phyloP scores from a whole-genome alignment of 2,113 vertebrate species.

The Chlorodrepanis virens region DNA sequence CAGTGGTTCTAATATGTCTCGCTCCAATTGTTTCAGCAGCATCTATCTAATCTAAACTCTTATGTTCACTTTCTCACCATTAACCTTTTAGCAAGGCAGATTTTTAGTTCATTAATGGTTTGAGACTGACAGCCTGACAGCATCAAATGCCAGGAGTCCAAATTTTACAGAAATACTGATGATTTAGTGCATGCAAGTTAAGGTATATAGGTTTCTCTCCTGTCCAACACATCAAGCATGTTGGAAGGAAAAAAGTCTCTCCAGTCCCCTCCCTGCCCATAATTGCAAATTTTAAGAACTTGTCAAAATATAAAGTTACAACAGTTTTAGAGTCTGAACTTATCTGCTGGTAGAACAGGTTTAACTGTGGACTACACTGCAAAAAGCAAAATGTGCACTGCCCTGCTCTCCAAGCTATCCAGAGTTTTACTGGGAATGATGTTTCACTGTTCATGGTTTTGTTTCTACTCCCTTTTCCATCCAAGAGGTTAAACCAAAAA shows the following conservation, averaged over 20 bases:
- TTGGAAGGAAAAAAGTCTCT: not conserved
- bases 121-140: not conserved
- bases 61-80: slow-evolving; percentile 5
- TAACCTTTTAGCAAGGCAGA: slow-evolving; percentile 6
- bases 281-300: not conserved
- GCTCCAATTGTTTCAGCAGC: slow-evolving; percentile 52
- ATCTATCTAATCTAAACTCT: slow-evolving; percentile 38
- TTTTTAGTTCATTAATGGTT: slow-evolving; percentile 31
- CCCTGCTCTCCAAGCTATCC: not conserved
- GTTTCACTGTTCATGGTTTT: not conserved
- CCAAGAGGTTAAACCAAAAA: not conserved
- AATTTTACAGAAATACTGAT: not conserved
- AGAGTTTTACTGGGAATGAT: not conserved
- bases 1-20: slow-evolving; percentile 46
- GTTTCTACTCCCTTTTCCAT: not conserved
- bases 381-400: not conserved
- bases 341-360: not conserved
- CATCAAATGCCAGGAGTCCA: not conserved
- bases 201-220: not conserved
- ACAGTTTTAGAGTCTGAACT: not conserved
- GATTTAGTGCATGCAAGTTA: not conserved
- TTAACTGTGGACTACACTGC: not conserved
- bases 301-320: not conserved
- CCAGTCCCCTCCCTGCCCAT: not conserved
- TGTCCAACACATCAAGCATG: not conserved